Percentiles rank a stretch among this genome's conserved stretches.
phyloP scores from a whole-genome alignment of 2,797 vertebrate species.

The Galaxias olidus region DNA sequence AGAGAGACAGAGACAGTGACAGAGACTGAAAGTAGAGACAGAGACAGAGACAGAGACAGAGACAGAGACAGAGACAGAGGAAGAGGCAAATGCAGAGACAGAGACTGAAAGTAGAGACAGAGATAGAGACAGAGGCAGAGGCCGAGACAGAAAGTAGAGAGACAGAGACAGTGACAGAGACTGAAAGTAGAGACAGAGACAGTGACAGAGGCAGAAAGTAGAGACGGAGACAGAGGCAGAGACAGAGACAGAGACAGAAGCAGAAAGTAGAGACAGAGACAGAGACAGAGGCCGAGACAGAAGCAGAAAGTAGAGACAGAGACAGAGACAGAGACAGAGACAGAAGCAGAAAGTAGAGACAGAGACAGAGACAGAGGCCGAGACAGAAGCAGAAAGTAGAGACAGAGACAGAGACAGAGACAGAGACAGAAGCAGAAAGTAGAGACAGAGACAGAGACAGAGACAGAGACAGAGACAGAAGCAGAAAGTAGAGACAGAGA shows the following conservation, averaged over 20 bases:
- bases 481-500: not conserved
- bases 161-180: not conserved
- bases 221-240: not conserved
- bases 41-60: not conserved
- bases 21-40: not conserved
- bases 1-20: not conserved
- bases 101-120: not conserved
- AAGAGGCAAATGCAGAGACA: not conserved
- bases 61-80: constrained; percentile 10
- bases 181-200: constrained; percentile 2
- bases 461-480: too few species aligned
- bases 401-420: not conserved
- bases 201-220: not conserved
- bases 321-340: not conserved
- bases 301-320: too few species aligned
- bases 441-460: too few species aligned
- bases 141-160: not conserved
- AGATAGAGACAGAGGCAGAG: not conserved
- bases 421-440: not conserved
- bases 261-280: too few species aligned
- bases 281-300: not conserved
- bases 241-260: too few species aligned
- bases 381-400: too few species aligned
- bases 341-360: not conserved
- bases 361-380: too few species aligned